Conservation (phyloP, 2,113 vertebrate species). For the Passer domesticus region DNA sequence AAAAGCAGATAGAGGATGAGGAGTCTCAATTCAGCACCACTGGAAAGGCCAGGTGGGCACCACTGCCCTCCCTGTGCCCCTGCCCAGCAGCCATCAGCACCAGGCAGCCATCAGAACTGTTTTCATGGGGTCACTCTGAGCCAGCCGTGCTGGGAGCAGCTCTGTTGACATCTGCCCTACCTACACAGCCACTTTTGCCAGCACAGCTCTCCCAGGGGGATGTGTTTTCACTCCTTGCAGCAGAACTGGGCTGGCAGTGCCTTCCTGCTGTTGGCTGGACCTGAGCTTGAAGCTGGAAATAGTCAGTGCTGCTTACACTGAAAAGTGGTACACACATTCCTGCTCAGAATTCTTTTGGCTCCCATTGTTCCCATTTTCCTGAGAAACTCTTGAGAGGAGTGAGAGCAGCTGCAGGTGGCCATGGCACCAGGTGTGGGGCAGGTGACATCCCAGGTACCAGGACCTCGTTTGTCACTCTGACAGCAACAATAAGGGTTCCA, state of each 20-base stretch:
- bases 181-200: background rate
- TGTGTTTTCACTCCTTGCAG: background rate
- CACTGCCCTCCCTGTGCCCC: background rate
- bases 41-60: background rate
- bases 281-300: background rate
- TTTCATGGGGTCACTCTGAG: background rate
- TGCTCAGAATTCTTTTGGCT: background rate
- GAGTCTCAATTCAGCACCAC: background rate
- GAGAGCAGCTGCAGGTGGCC: background rate
- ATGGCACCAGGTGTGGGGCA: background rate
- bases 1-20: background rate
- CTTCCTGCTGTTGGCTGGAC: background rate
- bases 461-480: rapidly evolving
- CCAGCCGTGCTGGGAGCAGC: background rate
- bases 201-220: background rate
- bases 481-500: background rate
- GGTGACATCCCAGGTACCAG: background rate
- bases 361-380: background rate
- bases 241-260: background rate
- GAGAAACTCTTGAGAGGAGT: background rate
- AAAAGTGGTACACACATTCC: background rate
- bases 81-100: background rate
- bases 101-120: background rate
- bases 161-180: background rate
- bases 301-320: background rate